Base-by-base conservation (phyloP, 1,140 invertebrate genomes). In the Drosophila serrata region DNA sequence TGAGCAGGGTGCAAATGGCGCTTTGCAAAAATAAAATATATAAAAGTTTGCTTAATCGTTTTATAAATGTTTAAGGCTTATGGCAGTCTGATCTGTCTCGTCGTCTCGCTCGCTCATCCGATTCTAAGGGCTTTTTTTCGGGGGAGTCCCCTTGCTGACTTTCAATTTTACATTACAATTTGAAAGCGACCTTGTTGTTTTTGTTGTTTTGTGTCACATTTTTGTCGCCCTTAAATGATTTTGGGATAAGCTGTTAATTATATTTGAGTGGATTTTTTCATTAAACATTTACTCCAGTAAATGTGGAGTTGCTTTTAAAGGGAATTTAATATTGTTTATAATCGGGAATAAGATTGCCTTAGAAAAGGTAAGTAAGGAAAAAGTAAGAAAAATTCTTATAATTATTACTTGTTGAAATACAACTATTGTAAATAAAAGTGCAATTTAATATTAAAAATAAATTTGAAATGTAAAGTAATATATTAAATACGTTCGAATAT, bases 61-160 rank as follows among this genome's bases (percentile, higher is more conserved):
- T 65, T 75, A 69, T 82, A 79, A 87, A 82, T 87, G 67, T 82
- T 88, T 88, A 67, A 73, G 60, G 46, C 65, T 77, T 53, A 77
- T 65, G 67, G n/a, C 60, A 67, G 46, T 42, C 56, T 78, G 61
- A 85, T 75, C 57, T 61, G 61, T 39, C 59, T 22, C 12, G 27
- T 22, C 33, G 55, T 31, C 51, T 53, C 46, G 12, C 33, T 40
- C 9, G 8, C 15, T 31, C 42, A 39, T 35, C 43, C 43, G 13
- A 22, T 33, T 64, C 31, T 19, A 35, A 37, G 22, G 45, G n/a
- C 12, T 70, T 69, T 61, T 29, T 58, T 31, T 15, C 13, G 7
- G 45, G 46, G 46, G n/a, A 27, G 43, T 43, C 15, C 24, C 40
- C 39, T 29, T 42, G 24, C 63, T 68, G 64, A 75, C 74, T 86